A percentile compares a stretch with the other conserved stretches of the same genome.
These are phyloP conservation scores for Drosophila acutilabella DNA, from an alignment of 2,888 invertebrate species.

Conservation along the genomic window DNA sequence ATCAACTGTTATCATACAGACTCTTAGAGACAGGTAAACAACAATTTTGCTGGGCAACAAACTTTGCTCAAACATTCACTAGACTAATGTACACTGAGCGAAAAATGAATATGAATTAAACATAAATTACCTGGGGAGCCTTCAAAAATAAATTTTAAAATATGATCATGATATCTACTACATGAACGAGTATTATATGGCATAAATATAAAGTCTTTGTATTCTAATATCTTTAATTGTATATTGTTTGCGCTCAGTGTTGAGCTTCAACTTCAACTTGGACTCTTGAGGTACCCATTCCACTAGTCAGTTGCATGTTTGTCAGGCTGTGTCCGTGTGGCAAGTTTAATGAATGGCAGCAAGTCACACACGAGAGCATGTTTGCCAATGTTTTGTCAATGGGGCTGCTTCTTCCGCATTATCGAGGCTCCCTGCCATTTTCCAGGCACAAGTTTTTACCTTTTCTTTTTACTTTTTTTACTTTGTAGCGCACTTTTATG, in stretches of 20 bases:
- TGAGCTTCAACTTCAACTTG: neutral
- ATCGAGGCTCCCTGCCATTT: constrained; percentile 30
- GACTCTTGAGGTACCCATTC: neutral
- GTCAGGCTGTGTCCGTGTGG: constrained; percentile 22
- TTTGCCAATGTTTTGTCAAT: constrained; percentile 64
- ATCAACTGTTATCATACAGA: constrained; percentile 47
- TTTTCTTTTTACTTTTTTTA: constrained; percentile 8
- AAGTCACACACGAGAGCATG: constrained; percentile 58
- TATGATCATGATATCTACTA: too few species aligned
- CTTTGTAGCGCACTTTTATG: constrained; percentile 67
- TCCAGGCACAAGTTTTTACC: constrained; percentile 13
- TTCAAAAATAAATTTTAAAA: too few species aligned
- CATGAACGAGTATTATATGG: too few species aligned
- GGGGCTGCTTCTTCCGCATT: constrained; percentile 42
- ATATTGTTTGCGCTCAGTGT: constrained; percentile 14
- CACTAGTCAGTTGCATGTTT: constrained; percentile 16
- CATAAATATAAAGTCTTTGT: too few species aligned
- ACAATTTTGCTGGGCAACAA: constrained; percentile 18
- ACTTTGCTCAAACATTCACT: constrained; percentile 1
- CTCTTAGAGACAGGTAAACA: constrained; percentile 32
- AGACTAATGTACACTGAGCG: constrained; percentile 22
- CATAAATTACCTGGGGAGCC: too few species aligned
- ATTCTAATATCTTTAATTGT: too few species aligned
- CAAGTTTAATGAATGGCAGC: constrained; percentile 58
- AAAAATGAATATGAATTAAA: neutral